Conservation (phyloP, 2,113 vertebrate species). For the Cyprinodon variegatus region DNA sequence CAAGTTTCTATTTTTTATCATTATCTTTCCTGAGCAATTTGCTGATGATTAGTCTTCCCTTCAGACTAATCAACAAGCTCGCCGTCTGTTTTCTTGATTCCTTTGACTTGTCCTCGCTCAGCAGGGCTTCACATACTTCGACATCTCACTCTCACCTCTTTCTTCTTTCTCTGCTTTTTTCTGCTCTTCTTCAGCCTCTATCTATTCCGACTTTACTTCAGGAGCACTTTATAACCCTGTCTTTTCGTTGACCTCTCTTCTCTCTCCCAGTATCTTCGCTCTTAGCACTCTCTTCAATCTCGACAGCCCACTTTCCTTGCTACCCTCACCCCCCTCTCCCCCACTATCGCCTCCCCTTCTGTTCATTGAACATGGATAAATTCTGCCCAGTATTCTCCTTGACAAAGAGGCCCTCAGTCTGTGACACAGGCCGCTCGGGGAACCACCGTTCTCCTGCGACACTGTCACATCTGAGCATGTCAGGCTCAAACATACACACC, state of each 20-base stretch:
- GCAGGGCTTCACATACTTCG: conserved; percentile 21
- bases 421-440: conserved; percentile 67
- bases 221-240: conserved; percentile 55
- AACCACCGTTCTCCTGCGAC: conserved; percentile 58
- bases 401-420: conserved; percentile 71
- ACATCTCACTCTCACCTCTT: conserved; percentile 38
- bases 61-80: background rate
- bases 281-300: conserved; percentile 57
- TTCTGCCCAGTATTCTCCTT: conserved; percentile 66
- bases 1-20: background rate
- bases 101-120: conserved; percentile 18
- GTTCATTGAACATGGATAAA: conserved; percentile 64
- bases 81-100: conserved; percentile 8
- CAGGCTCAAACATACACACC: conserved; percentile 39
- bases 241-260: conserved; percentile 58
- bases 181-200: conserved; percentile 36
- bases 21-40: background rate
- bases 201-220: conserved; percentile 45
- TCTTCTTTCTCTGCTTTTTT: conserved; percentile 18
- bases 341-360: background rate
- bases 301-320: conserved; percentile 45
- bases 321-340: background rate
- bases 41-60: background rate
- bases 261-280: conserved; percentile 46
- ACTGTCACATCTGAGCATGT: conserved; percentile 66